Evolutionary conservation across 2,113 vertebrate genomes (phyloP), one percentile per base, ranked within the genome.

Genomic region (Oncorhynchus gorbuscha): DNA sequence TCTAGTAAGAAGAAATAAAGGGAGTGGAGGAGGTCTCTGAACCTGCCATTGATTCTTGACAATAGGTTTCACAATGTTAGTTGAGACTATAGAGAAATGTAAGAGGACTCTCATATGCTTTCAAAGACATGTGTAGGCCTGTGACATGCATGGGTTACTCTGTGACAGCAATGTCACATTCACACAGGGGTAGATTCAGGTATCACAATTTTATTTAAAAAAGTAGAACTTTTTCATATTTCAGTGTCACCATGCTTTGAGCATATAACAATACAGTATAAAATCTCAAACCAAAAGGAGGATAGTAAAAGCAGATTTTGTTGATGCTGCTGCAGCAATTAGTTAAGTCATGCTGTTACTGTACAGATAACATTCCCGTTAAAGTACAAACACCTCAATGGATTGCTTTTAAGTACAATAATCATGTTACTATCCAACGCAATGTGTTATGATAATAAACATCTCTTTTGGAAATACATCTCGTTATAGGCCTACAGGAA

Each of bases 121-220:
- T 14, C 51, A 55, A 55, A 55, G 18, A 5, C 16, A 55, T 55
- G 1, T 55, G 12, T 55, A 18, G 51, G 1, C 16, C 51, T 55
- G 51, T 55, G 51, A 7, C 4, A 14, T 55, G 14, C 16, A 4
- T 55, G 51, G 16, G 51, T 18, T 18, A 18, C 16, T 55, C 51
- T 5, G 24, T 55, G 51, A 55, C 51, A 55, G 13, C 5, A 18
- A 55, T 55, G 16, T 55, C 18, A 62, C 28, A 4, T 76, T 55
- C 66, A 79, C 82, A 81, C 74, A 39, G 79, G 59, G 68, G 13
- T 82, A 86, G 85, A 90, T 89, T 93, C 88, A 91, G 86, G 86
- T 94, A 93, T 93, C 89, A 93, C 93, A 93, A 93, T 93, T 94
- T 90, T 94, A 93, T 94, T 94, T 90, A 79, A 93, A 94, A 94